Evolutionary conservation across 2,113 vertebrate genomes (phyloP).

Genomic region (Columbina picui): DNA sequence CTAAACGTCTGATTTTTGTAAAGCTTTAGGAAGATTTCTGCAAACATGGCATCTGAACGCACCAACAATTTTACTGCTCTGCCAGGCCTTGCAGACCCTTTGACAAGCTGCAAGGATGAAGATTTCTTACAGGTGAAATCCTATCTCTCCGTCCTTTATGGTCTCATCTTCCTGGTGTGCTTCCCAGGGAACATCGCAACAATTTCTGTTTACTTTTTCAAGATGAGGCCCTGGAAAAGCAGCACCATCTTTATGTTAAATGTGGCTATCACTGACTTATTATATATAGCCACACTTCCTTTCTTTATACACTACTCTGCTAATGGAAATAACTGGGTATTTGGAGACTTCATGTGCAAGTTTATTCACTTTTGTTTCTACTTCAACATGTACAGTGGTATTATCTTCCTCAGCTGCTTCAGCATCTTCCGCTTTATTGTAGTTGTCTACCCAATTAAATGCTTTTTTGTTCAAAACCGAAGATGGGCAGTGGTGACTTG

Average conservation of each 20-base stretch:
- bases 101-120: conserved; percentile 22
- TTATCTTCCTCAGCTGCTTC: conserved; percentile 90
- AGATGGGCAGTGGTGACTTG: conserved; percentile 67
- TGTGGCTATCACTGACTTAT: conserved; percentile 84
- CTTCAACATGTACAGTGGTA: conserved; percentile 91
- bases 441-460: conserved; percentile 69
- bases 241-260: conserved; percentile 91
- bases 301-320: conserved; percentile 86
- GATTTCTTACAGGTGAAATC: conserved; percentile 5
- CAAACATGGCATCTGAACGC: background rate
- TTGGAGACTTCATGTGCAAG: conserved; percentile 89
- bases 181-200: conserved; percentile 65
- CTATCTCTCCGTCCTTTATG: background rate
- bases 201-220: conserved; percentile 63
- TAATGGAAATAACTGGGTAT: conserved; percentile 84
- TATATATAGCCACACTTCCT: conserved; percentile 86
- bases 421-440: conserved; percentile 86
- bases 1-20: background rate
- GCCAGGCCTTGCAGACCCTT: rapidly evolving
- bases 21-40: conserved; percentile 14
- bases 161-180: conserved; percentile 63
- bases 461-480: conserved; percentile 35
- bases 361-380: conserved; percentile 88
- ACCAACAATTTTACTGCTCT: conserved; percentile 7
- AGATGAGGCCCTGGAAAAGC: conserved; percentile 82